phyloP scores from a whole-genome alignment of 2,888 invertebrate genomes.

The Bombyx huttoni region DNA sequence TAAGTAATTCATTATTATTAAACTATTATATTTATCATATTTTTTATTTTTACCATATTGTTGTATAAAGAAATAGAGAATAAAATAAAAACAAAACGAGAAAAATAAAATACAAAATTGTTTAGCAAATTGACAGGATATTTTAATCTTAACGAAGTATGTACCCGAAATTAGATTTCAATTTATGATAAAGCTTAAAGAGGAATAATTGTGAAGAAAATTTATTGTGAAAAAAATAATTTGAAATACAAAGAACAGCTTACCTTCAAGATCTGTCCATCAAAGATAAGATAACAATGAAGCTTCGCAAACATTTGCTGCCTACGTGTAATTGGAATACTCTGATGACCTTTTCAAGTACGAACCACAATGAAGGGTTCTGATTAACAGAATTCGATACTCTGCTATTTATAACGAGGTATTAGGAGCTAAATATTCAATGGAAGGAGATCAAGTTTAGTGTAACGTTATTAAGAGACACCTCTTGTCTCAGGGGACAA shows the following conservation, averaged over 20 bases:
- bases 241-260: slow-evolving; percentile 1
- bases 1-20: too few species aligned
- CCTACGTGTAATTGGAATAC: slow-evolving; percentile 12
- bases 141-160: too few species aligned
- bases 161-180: too few species aligned
- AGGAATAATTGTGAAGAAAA: too few species aligned
- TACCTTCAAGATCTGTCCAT: slow-evolving; percentile 14
- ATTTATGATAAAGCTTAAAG: too few species aligned
- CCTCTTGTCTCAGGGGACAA: too few species aligned
- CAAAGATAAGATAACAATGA: slow-evolving; percentile 27
- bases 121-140: too few species aligned
- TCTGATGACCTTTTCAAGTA: slow-evolving; percentile 20
- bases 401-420: slow-evolving; percentile 8
- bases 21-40: too few species aligned
- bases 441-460: not conserved
- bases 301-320: slow-evolving; percentile 22
- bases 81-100: too few species aligned
- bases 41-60: too few species aligned
- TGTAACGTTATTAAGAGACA: not conserved
- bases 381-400: slow-evolving; percentile 12
- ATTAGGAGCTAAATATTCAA: not conserved
- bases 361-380: slow-evolving; percentile 22
- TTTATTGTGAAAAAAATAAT: not conserved
- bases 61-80: too few species aligned
- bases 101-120: too few species aligned